These are phyloP conservation scores for Drosophila chauvacae DNA, from an alignment of 1,140 invertebrate species.

Conservation along the genomic window DNA sequence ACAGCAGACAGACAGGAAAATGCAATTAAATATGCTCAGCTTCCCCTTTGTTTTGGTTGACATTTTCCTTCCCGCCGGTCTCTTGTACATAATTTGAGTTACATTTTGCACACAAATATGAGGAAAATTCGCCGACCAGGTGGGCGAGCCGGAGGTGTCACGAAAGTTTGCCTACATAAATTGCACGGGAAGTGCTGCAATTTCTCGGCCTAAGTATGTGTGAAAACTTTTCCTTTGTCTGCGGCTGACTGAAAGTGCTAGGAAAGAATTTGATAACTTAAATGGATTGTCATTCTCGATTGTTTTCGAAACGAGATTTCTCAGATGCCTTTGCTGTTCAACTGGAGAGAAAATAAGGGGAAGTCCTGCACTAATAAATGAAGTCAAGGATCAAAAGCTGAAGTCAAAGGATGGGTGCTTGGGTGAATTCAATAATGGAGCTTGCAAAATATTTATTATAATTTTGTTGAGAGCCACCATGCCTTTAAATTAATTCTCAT, in stretches of 20 bases:
- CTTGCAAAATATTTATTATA: neutral
- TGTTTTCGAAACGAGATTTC: slow-evolving; percentile 20
- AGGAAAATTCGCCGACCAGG: slow-evolving; percentile 38
- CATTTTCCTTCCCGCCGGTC: neutral
- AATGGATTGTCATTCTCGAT: slow-evolving; percentile 46
- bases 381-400: neutral
- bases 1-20: slow-evolving; percentile 49
- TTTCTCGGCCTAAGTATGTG: slow-evolving; percentile 49
- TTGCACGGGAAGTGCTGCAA: slow-evolving; percentile 55
- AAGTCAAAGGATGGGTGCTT: neutral
- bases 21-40: slow-evolving; percentile 60
- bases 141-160: slow-evolving; percentile 14
- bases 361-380: neutral
- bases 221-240: slow-evolving; percentile 24
- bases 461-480: neutral
- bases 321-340: neutral
- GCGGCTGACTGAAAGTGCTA: slow-evolving; percentile 16
- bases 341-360: neutral
- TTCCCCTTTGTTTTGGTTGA: slow-evolving; percentile 6
- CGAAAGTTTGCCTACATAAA: slow-evolving; percentile 49
- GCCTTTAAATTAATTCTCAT: neutral
- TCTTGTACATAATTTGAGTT: slow-evolving; percentile 56
- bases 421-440: neutral
- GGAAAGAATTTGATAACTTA: slow-evolving; percentile 45
- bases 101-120: slow-evolving; percentile 61